phyloP scores from a whole-genome alignment of 2,888 invertebrate genomes.

The Apotomis turbidana region DNA sequence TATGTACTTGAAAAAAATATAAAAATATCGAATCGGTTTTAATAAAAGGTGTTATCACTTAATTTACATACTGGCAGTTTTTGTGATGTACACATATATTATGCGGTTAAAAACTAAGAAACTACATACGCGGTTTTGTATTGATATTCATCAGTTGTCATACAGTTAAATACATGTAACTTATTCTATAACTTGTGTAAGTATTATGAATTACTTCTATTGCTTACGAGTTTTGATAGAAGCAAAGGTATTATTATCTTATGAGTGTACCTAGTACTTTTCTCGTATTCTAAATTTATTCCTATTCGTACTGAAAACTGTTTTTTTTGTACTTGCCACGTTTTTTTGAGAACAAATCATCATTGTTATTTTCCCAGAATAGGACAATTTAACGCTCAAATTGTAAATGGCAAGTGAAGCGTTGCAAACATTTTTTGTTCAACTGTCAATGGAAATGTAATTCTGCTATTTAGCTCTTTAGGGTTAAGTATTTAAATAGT shows the following conservation, averaged over 20 bases:
- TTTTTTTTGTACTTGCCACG: background rate
- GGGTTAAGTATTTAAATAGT: no score
- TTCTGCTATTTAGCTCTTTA: background rate
- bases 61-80: background rate
- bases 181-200: no score
- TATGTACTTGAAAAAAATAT: background rate
- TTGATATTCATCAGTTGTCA: background rate
- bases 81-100: background rate
- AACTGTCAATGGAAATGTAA: background rate
- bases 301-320: background rate
- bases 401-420: background rate
- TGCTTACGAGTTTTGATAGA: background rate
- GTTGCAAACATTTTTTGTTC: background rate
- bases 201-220: background rate
- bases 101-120: background rate
- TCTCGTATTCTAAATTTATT: no score
- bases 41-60: background rate
- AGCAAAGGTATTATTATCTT: no score
- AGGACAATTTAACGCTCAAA: slow-evolving; percentile 4
- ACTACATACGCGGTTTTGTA: background rate
- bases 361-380: background rate
- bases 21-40: background rate
- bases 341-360: background rate
- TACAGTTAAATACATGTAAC: no score
- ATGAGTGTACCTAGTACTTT: no score